Percentiles rank a stretch among this genome's conserved stretches.
Conservation (phyloP, 1,140 invertebrate genomes). For the Cyrtorhinus lividipennis region DNA sequence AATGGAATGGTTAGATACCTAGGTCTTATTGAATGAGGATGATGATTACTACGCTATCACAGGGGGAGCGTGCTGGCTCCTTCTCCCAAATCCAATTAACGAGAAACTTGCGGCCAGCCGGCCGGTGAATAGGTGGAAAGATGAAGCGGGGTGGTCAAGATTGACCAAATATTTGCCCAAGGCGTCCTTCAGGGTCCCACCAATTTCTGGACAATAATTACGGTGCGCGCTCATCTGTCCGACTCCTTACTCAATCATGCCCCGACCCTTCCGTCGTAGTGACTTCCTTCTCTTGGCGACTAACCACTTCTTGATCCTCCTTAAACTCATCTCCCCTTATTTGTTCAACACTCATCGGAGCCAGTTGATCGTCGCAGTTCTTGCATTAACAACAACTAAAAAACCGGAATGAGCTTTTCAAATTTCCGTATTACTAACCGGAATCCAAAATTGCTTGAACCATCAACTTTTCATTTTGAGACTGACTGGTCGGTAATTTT, state of each 20-base stretch:
- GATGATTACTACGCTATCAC: conserved; percentile 2
- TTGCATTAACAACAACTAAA: too few relatives aligned
- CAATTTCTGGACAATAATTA: conserved; percentile 10
- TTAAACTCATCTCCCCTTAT: background rate
- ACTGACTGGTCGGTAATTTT: too few relatives aligned
- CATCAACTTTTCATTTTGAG: too few relatives aligned
- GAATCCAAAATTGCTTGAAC: too few relatives aligned
- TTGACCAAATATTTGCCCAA: conserved; percentile 9
- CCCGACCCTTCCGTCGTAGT: background rate
- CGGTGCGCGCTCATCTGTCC: background rate
- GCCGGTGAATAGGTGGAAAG: conserved; percentile 1
- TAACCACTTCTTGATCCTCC: background rate
- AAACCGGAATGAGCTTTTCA: too few relatives aligned
- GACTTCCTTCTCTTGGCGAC: background rate
- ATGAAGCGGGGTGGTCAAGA: background rate
- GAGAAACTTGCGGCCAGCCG: conserved; percentile 1
- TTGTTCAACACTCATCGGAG: background rate
- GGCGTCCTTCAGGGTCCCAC: background rate
- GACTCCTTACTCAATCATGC: background rate
- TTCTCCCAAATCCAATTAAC: conserved; percentile 5
- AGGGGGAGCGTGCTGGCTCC: background rate
- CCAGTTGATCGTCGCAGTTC: too few relatives aligned
- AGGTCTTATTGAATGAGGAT: background rate
- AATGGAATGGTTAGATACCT: too few relatives aligned
- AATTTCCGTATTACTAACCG: too few relatives aligned